Percentiles rank a stretch among this genome's conserved stretches.
Evolutionary conservation across 2,113 vertebrate species (phyloP).

Genomic region (Melanocharis versteri): DNA sequence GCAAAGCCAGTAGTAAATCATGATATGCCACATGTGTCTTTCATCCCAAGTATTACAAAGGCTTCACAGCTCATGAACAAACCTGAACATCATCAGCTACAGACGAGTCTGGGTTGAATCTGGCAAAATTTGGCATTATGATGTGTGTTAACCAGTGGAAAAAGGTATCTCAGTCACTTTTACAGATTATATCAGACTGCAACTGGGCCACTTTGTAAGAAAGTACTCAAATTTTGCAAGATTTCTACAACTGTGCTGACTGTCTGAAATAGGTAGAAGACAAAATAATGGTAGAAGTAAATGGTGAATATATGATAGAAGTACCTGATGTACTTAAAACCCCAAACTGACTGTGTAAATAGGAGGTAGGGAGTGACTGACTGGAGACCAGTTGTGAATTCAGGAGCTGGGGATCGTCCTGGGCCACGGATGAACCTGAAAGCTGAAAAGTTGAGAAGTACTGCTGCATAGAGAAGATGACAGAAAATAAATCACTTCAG

Average conservation of each 20-base stretch:
- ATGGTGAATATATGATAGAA: not conserved
- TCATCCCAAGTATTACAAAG: not conserved
- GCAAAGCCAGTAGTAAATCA: not conserved
- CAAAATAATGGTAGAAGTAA: not conserved
- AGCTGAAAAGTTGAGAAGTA: not conserved
- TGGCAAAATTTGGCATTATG: not conserved
- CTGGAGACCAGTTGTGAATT: not conserved
- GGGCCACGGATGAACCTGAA: not conserved
- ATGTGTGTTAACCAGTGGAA: not conserved
- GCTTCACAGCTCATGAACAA: not conserved
- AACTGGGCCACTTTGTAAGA: not conserved
- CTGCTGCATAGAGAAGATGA: not conserved
- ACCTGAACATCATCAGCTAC: not conserved
- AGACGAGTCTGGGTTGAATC: not conserved
- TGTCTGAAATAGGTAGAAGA: not conserved
- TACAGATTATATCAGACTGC: not conserved
- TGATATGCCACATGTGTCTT: not conserved
- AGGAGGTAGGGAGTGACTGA: not conserved
- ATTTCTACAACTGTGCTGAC: rapidly evolving
- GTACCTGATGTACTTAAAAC: not conserved
- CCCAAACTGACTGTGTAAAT: not conserved
- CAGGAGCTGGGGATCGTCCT: not conserved
- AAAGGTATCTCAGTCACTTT: not conserved
- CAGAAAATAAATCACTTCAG: not conserved
- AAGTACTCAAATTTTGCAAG: not conserved